Conservation (phyloP, 2,113 vertebrate species). For the Callipepla squamata region DNA sequence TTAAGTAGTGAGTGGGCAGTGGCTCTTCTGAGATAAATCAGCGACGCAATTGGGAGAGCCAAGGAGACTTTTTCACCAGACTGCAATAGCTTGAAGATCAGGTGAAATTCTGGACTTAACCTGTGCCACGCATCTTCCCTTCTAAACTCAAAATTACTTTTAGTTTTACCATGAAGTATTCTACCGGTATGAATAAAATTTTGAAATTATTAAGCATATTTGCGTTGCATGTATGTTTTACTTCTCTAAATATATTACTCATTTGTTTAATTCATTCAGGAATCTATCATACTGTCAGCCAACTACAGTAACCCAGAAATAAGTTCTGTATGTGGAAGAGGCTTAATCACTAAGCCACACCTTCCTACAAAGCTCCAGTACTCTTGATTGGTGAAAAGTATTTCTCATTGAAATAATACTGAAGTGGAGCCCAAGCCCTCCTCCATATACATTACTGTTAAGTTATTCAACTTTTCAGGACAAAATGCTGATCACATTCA, state of each 20-base stretch:
- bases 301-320: conserved; percentile 70
- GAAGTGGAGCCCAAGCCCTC: conserved; percentile 69
- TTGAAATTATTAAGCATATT: conserved; percentile 60
- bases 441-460: conserved; percentile 64
- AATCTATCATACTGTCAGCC: conserved; percentile 71
- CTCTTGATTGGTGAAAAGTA: conserved; percentile 73
- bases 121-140: conserved; percentile 53
- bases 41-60: neutral
- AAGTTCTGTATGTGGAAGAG: conserved; percentile 61
- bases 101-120: conserved; percentile 49
- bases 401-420: conserved; percentile 80
- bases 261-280: conserved; percentile 74
- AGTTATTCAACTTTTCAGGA: conserved; percentile 72
- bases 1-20: conserved; percentile 30
- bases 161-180: conserved; percentile 65
- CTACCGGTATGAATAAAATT: conserved; percentile 67
- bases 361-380: conserved; percentile 73
- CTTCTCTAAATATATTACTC: conserved; percentile 76
- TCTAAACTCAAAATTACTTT: conserved; percentile 65
- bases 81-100: neutral
- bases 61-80: neutral
- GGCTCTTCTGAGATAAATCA: conserved; percentile 34
- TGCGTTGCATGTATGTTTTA: conserved; percentile 31
- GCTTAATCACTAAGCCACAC: conserved; percentile 78
- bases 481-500: conserved; percentile 65